These are phyloP conservation scores for Osmerus mordax DNA, from an alignment of 2,113 vertebrate genomes.

Conservation along the genomic window DNA sequence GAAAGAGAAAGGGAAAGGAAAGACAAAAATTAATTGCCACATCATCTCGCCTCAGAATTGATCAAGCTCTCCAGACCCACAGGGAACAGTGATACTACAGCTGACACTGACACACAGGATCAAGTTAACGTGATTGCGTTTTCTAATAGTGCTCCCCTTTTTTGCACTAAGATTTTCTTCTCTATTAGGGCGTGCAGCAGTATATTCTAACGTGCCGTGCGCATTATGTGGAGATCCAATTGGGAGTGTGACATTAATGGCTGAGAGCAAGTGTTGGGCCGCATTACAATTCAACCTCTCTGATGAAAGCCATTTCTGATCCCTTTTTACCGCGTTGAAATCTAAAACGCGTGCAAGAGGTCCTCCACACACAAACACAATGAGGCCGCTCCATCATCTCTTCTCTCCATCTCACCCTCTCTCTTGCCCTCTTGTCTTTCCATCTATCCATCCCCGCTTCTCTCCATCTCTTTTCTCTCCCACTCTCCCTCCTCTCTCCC, in stretches of 20 bases:
- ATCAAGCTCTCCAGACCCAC: not conserved
- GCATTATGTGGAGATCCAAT: conserved; percentile 32
- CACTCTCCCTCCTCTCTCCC: conserved; percentile 4
- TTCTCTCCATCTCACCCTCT: conserved; percentile 15
- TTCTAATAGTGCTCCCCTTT: not conserved
- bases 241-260: conserved; percentile 31
- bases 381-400: conserved; percentile 20
- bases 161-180: not conserved
- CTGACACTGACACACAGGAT: not conserved
- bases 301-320: conserved; percentile 28
- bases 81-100: not conserved
- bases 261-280: conserved; percentile 28
- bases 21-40: conserved; percentile 15
- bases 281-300: conserved; percentile 23
- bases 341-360: conserved; percentile 28
- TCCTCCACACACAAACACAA: not conserved
- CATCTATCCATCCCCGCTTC: not conserved
- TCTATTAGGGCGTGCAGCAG: conserved; percentile 7
- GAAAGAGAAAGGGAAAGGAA: conserved; percentile 9
- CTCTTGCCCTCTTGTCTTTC: conserved; percentile 3
- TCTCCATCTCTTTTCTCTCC: conserved; percentile 17
- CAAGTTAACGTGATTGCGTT: not conserved
- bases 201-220: conserved; percentile 5
- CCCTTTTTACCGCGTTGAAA: conserved; percentile 31
- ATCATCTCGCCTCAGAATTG: conserved; percentile 4